Evolutionary conservation across 2,113 vertebrate species (phyloP), one percentile per base, ranked within the genome.

Genomic region (Dicerorhinus sumatrensis): DNA sequence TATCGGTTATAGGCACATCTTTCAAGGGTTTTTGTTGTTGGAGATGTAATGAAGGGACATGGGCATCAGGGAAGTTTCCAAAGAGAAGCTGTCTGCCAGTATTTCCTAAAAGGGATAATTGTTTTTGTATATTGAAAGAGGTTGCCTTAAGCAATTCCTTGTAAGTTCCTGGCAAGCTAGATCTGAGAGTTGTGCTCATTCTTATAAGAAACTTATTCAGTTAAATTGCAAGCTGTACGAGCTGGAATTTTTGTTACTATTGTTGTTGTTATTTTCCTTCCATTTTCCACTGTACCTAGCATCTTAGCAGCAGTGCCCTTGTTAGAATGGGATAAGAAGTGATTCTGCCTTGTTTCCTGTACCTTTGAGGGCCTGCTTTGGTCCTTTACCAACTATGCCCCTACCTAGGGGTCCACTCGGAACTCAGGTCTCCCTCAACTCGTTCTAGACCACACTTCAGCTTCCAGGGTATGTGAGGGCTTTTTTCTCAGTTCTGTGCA

Each of bases 111-210:
- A 72, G 21, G 65, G 96, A 90, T 42, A 94, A 8, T 25, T 83
- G 13, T 51, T 97, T 84, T 54, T 13, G 36, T 70, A 51, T 63
- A 75, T 42, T 75, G 18, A 76, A 90, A 73, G 8, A 39, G 6
- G 14, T 87, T 87, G 39, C 21, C 56, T 95, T 92, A 87, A 95
- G 58, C 10, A 85, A 33, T 86, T 97, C 60, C 87, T 80, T 91
- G 10, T 81, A 93, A 92, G 12, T 95, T 90, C 25, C 25, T 89
- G 93, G 17, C 86, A 77, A 95, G 80, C 42, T 69, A 56, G 54
- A 56, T 75, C 56, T 77, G 48, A 85, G 21, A 76, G n/a, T 67
- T 60, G 9, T 79, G 31, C 12, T 94, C 31, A 46, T 92, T 95
- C 48, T 82, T 62, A 25, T 65, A 82, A 89, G 51, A 89, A 72